Evolutionary conservation across 2,113 vertebrate genomes (phyloP).

Genomic region (Chaetops frenatus): DNA sequence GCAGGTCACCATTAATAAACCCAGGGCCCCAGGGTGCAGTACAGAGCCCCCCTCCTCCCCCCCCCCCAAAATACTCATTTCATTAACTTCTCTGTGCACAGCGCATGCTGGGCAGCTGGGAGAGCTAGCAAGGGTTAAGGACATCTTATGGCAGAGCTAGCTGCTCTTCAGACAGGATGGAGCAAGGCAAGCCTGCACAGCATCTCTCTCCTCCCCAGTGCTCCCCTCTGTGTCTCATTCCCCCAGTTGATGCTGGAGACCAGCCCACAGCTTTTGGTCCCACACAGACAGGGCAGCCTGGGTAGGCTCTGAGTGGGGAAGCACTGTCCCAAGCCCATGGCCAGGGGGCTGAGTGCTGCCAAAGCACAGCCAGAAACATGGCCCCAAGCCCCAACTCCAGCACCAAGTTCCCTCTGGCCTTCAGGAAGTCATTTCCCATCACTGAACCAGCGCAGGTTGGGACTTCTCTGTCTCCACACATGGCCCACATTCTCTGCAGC

Average conservation of each 20-base stretch:
- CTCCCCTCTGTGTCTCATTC: neutral
- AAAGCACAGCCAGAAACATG: neutral
- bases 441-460: rapidly evolving
- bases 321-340: neutral
- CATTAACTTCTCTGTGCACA: constrained; percentile 48
- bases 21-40: constrained; percentile 80
- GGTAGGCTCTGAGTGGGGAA: neutral
- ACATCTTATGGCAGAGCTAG: neutral
- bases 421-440: neutral
- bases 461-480: rapidly evolving
- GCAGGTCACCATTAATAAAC: constrained; percentile 87
- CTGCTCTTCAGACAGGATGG: neutral
- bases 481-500: neutral
- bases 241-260: rapidly evolving
- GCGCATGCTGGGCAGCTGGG: neutral
- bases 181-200: neutral
- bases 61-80: constrained; percentile 61
- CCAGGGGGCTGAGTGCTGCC: neutral
- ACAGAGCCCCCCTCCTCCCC: constrained; percentile 70
- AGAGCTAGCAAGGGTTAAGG: constrained; percentile 19
- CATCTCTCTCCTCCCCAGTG: neutral
- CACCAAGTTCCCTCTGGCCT: neutral
- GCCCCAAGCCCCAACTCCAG: neutral
- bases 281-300: rapidly evolving
- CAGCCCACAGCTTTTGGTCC: neutral